Evolutionary conservation across 1,140 invertebrate species (phyloP).

Genomic region (Cataglyphis hispanica): DNA sequence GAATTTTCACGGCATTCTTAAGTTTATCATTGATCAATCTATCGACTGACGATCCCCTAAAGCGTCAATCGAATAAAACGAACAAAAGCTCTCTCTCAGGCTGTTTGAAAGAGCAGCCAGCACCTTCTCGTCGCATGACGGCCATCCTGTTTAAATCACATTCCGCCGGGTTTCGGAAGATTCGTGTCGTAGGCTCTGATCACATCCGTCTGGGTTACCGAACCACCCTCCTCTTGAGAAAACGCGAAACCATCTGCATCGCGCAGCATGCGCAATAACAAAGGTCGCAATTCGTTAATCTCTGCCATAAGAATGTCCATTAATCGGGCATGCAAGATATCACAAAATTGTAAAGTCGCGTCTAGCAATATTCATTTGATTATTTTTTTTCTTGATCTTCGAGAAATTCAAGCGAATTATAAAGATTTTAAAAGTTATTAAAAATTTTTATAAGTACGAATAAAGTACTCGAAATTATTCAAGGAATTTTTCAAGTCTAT

Average conservation of each 20-base stretch:
- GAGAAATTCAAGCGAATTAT: background rate
- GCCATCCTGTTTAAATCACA: conserved; percentile 85
- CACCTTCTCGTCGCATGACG: conserved; percentile 12
- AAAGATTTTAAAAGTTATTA: background rate
- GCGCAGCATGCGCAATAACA: conserved; percentile 74
- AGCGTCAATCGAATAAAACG: conserved; percentile 21
- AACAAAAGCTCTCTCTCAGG: conserved; percentile 8
- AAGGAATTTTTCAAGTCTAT: background rate
- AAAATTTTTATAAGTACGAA: background rate
- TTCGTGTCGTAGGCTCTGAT: conserved; percentile 97
- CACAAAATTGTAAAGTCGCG: background rate
- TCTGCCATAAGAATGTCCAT: conserved; percentile 61
- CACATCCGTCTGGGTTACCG: conserved; percentile 96
- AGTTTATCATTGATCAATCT: conserved; percentile 1
- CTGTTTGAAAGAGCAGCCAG: conserved; percentile 18
- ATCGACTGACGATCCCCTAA: background rate
- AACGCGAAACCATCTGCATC: conserved; percentile 98
- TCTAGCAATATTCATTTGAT: background rate
- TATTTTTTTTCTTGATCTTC: background rate
- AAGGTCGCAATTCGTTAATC: conserved; percentile 69
- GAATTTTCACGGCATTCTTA: background rate
- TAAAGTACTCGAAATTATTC: background rate
- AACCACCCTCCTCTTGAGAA: conserved; percentile 99
- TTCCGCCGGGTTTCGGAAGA: conserved; percentile 92
- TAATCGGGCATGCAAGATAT: conserved; percentile 10